Percentiles rank a stretch among this genome's conserved stretches.
Evolutionary conservation across 2,113 vertebrate species (phyloP).

Genomic region (Synodontis membranacea): DNA sequence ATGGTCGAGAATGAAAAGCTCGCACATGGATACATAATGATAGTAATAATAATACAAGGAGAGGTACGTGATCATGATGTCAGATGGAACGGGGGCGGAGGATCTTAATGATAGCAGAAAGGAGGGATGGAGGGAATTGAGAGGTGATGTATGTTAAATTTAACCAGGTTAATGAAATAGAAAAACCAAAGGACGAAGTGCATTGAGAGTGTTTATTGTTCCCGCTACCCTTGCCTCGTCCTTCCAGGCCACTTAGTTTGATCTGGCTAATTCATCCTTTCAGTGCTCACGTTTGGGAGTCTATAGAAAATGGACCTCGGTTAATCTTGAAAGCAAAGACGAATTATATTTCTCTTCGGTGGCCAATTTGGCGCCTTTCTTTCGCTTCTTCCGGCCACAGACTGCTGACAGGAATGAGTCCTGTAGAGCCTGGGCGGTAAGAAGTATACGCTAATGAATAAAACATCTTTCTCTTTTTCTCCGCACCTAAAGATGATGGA

Average conservation of each 20-base stretch:
- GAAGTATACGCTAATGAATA: slow-evolving; percentile 45
- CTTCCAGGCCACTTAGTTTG: slow-evolving; percentile 35
- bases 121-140: not conserved
- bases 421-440: slow-evolving; percentile 15
- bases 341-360: slow-evolving; percentile 51
- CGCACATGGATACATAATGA: not conserved
- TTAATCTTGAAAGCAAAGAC: slow-evolving; percentile 57
- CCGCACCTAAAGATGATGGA: slow-evolving; percentile 28
- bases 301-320: slow-evolving; percentile 54
- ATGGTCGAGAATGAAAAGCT: not conserved
- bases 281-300: slow-evolving; percentile 49
- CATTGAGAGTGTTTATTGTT: slow-evolving; percentile 21
- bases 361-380: slow-evolving; percentile 43
- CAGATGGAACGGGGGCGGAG: not conserved
- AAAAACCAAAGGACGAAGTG: slow-evolving; percentile 20
- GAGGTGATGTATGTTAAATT: not conserved
- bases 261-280: slow-evolving; percentile 53
- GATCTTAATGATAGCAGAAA: not conserved
- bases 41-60: not conserved
- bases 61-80: not conserved
- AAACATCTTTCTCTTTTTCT: slow-evolving; percentile 40
- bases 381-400: slow-evolving; percentile 27
- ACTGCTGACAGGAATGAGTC: slow-evolving; percentile 39
- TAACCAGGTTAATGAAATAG: slow-evolving; percentile 33
- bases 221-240: slow-evolving; percentile 22